Percentiles rank a stretch among this genome's conserved stretches.
These are phyloP conservation scores for Leptopilina clavipes DNA, from an alignment of 1,140 invertebrate species.

Conservation along the genomic window DNA sequence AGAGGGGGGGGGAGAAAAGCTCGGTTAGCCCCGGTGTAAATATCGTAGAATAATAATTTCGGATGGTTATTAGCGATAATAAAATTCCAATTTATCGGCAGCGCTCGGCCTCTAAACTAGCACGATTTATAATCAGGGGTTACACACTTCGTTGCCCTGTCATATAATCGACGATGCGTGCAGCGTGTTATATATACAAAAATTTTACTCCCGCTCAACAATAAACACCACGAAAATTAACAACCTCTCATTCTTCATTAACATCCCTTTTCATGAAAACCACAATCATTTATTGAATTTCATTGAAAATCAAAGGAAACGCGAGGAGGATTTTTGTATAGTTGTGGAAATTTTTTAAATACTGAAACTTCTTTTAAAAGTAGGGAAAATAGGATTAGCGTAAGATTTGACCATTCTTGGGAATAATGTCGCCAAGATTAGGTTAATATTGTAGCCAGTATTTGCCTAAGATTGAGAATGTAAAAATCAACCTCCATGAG, in stretches of 20 bases:
- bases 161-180: slow-evolving; percentile 51
- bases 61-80: slow-evolving; percentile 72
- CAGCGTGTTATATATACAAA: slow-evolving; percentile 30
- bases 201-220: slow-evolving; percentile 31
- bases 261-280: not conserved
- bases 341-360: no score
- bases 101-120: slow-evolving; percentile 42
- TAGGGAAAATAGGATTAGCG: no score
- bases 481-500: no score
- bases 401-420: no score
- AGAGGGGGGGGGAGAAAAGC: not conserved
- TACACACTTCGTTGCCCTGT: slow-evolving; percentile 48
- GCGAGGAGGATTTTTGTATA: no score
- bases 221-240: slow-evolving; percentile 32
- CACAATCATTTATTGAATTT: not conserved
- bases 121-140: slow-evolving; percentile 67
- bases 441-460: no score
- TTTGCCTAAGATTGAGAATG: no score
- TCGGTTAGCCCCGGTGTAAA: slow-evolving; percentile 64
- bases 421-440: no score
- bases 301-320: no score
- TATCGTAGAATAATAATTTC: slow-evolving; percentile 72
- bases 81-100: slow-evolving; percentile 72
- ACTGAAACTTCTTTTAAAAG: no score
- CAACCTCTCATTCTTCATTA: slow-evolving; percentile 13